These are phyloP conservation scores for Mormyrops attenuatus DNA, from an alignment of 2,797 vertebrate species.

Conservation along the genomic window DNA sequence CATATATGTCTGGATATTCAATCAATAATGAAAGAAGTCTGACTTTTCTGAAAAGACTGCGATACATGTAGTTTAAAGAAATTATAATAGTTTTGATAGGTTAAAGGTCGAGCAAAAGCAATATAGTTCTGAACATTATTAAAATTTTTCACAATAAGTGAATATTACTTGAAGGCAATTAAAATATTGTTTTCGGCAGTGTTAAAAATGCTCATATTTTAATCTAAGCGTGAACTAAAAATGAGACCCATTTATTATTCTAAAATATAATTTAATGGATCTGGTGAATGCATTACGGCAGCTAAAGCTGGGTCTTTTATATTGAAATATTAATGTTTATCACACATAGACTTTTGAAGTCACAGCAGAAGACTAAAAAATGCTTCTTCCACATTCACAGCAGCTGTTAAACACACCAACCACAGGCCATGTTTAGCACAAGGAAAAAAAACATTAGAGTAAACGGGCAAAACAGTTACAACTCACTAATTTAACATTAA, in stretches of 20 bases:
- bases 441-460: slow-evolving; percentile 1
- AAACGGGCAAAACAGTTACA: slow-evolving; percentile 19
- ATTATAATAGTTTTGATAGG: background rate
- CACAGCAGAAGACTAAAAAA: background rate
- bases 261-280: background rate
- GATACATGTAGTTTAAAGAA: background rate
- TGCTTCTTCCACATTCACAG: slow-evolving; percentile 12
- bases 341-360: background rate
- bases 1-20: background rate
- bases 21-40: background rate
- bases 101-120: background rate
- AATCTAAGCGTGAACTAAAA: background rate
- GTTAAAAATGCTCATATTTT: background rate
- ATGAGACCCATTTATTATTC: background rate
- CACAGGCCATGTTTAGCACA: slow-evolving; percentile 19
- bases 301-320: background rate
- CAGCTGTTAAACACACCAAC: slow-evolving; percentile 7
- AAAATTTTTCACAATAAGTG: background rate
- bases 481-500: slow-evolving; percentile 10
- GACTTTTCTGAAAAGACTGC: background rate
- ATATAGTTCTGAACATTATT: background rate
- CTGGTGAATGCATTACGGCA: background rate
- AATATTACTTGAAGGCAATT: background rate
- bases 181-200: background rate
- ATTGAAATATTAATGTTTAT: slow-evolving; percentile 13